Base-by-base conservation (phyloP, 2,888 invertebrate genomes). In the Halictus ligatus region DNA sequence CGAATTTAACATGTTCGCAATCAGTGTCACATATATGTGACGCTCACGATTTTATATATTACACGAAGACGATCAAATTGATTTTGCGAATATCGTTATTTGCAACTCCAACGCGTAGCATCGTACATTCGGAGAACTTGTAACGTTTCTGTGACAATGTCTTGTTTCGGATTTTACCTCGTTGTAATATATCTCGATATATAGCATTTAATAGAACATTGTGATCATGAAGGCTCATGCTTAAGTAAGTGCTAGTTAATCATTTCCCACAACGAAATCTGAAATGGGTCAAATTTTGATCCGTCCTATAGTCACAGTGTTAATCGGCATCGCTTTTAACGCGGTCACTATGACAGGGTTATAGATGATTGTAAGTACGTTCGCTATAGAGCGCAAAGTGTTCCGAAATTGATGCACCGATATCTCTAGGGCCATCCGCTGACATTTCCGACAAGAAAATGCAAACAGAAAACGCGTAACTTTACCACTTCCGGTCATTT, bases 271-370 rank as follows among this genome's bases (percentile, higher is more conserved):
- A 25, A 60, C 13, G 25, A 60, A 29, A 64, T 64, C 29, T 5
- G 64, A 64, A 64, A 64, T 64, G 64, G 64, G 64, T 64, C 64
- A 29, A 54, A 54, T 29, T 25, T 25, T 64, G 15, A 64, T 29
- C 64, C 7, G 64, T 29, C 25, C 25, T 25, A 25, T 25, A 25
- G 60, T 29, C 7, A 2, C 29, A 15, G 54, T 54, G 54, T 54
- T 54, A 54, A 54, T 54, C 54, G n/a, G 54, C 54, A 21, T 21
- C n/a, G 54, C 54, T 54, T 54, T 64, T 64, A 64, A 64, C 64
- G 29, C 64, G 64, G 64, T 64, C 64, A 64, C 64, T 64, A 64
- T 64, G 29, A 64, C 29, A 64, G 64, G 64, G 64, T 64, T 64
- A 15, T 25, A 29, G 29, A 64, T 64, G 64, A 15, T 29, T 29